Conservation (phyloP, 1,140 invertebrate genomes). For the Tetramorium simillimum region DNA sequence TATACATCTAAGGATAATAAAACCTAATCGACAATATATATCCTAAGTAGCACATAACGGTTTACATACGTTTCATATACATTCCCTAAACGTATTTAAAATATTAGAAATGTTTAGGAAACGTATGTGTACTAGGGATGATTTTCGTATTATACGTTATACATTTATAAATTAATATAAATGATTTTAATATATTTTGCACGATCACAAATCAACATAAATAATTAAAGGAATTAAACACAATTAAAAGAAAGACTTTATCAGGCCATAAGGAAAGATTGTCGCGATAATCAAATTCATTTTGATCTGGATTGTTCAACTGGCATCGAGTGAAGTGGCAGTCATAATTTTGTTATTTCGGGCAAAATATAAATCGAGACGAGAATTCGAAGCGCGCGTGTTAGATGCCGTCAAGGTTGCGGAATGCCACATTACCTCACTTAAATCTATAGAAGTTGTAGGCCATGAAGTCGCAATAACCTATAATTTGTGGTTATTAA, state of each 20-base stretch:
- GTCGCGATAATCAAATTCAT: not conserved
- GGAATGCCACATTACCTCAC: conserved; percentile 64
- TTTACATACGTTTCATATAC: too few relatives aligned
- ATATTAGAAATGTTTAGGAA: too few relatives aligned
- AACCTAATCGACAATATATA: not conserved
- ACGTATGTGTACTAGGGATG: too few relatives aligned
- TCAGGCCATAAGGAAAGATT: not conserved
- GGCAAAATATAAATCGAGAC: not conserved
- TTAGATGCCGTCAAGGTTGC: conserved; percentile 72
- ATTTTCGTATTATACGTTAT: not conserved
- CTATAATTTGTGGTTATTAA: conserved; percentile 82
- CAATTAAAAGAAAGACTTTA: not conserved
- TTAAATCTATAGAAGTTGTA: conserved; percentile 76
- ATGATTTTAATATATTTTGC: not conserved
- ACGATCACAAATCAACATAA: not conserved
- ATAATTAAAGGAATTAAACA: not conserved
- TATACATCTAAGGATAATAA: not conserved
- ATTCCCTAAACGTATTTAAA: too few relatives aligned
- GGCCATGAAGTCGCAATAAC: conserved; percentile 76
- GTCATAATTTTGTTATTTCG: conserved; percentile 2
- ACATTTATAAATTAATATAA: not conserved
- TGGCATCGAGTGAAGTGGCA: not conserved
- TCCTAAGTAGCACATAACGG: too few relatives aligned
- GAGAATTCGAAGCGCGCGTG: conserved; percentile 39
- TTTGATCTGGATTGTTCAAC: not conserved